phyloP scores from a whole-genome alignment of 2,888 invertebrate species.

The Pterostichus madidus region DNA sequence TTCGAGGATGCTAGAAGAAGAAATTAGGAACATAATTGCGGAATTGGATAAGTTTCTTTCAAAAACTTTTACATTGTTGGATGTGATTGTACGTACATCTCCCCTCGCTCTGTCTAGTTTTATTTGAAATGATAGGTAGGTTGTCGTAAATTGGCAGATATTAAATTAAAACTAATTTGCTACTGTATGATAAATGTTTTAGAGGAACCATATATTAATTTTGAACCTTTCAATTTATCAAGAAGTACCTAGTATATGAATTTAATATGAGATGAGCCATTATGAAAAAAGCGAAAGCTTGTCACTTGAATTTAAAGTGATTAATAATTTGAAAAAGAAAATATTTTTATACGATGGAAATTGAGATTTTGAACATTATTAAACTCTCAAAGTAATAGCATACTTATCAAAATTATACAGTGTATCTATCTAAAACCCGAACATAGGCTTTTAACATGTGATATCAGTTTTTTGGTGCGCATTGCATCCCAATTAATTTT shows the following conservation, averaged over 20 bases:
- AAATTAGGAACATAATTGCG: slow-evolving; percentile 14
- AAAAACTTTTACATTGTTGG: background rate
- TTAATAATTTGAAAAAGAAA: slow-evolving; percentile 15
- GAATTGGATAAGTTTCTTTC: slow-evolving; percentile 4
- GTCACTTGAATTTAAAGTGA: slow-evolving; percentile 32
- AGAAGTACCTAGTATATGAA: slow-evolving; percentile 27
- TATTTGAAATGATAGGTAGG: no score
- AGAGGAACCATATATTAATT: slow-evolving; percentile 29
- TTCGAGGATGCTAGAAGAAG: background rate
- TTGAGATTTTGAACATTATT: slow-evolving; percentile 2
- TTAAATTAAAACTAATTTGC: slow-evolving; percentile 33
- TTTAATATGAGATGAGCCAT: slow-evolving; percentile 36
- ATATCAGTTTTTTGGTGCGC: no score
- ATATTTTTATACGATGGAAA: slow-evolving; percentile 1
- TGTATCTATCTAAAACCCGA: no score
- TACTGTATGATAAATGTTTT: slow-evolving; percentile 29
- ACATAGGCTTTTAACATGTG: no score
- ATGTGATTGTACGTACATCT: background rate
- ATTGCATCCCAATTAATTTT: no score
- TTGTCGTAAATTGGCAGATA: slow-evolving; percentile 16
- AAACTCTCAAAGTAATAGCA: no score
- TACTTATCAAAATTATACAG: no score
- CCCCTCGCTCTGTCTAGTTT: no score
- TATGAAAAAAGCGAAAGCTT: slow-evolving; percentile 42
- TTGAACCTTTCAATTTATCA: slow-evolving; percentile 36